A percentile compares a stretch with the other conserved stretches of the same genome.
phyloP scores from a whole-genome alignment of 2,113 vertebrate species.

The Campylorhamphus procurvoides region DNA sequence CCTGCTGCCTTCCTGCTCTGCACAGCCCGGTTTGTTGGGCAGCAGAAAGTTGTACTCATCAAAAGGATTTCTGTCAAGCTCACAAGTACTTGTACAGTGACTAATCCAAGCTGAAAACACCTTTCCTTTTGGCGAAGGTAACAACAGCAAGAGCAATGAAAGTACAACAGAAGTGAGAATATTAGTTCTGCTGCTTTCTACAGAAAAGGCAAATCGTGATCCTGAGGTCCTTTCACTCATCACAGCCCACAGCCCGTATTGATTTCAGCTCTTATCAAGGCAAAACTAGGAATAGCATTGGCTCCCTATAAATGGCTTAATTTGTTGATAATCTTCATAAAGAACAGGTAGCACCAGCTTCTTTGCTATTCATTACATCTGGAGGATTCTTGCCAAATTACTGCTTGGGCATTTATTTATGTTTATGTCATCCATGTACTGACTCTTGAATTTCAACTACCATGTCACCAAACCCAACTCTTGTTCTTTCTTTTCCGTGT shows the following conservation, averaged over 20 bases:
- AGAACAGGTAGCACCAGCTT: neutral
- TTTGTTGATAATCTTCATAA: neutral
- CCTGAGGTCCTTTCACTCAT: neutral
- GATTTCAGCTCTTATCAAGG: neutral
- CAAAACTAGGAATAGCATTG: neutral
- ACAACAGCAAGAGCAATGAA: neutral
- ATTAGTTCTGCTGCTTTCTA: neutral
- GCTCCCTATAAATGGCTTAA: neutral
- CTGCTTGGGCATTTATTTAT: neutral
- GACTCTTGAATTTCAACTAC: neutral
- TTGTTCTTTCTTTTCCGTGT: neutral
- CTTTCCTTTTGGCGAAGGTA: neutral
- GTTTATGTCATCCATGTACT: neutral
- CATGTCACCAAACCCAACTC: neutral
- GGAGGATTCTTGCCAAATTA: neutral
- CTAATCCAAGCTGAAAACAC: neutral
- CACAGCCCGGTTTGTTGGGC: neutral
- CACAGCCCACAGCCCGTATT: neutral
- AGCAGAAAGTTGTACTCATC: neutral
- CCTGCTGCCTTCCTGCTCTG: neutral
- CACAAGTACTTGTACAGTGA: neutral
- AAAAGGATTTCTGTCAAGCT: no score
- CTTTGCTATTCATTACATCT: neutral
- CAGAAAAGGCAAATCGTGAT: neutral
- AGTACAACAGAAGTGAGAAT: neutral